phyloP scores from a whole-genome alignment of 2,113 vertebrate species.

The Rhinolophus sinicus region DNA sequence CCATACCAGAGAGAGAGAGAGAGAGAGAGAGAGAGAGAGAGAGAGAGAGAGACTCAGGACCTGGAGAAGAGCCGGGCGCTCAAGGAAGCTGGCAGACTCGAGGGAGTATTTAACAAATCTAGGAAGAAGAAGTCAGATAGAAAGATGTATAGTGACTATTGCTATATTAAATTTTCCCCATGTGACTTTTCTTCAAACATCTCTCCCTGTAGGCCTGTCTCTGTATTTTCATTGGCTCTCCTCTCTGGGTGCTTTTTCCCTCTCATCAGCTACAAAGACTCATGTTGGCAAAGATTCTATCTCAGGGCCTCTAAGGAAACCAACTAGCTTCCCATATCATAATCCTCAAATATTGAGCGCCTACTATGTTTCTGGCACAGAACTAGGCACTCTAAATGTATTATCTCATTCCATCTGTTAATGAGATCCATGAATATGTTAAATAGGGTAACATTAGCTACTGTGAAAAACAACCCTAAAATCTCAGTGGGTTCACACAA shows the following conservation, averaged over 20 bases:
- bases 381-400: neutral
- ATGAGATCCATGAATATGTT: neutral
- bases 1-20: neutral
- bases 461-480: neutral
- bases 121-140: neutral
- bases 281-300: neutral
- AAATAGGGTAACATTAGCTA: neutral
- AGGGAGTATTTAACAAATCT: neutral
- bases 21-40: no score
- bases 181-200: neutral
- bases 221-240: neutral
- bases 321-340: neutral
- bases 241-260: neutral
- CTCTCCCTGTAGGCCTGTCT: neutral
- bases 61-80: rapidly evolving
- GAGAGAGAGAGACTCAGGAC: neutral
- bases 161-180: neutral
- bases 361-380: neutral
- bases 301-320: neutral
- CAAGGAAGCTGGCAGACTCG: neutral
- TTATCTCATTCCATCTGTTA: neutral
- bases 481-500: neutral
- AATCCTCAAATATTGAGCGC: neutral
- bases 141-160: neutral
- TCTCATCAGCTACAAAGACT: neutral